These are phyloP conservation scores for Drosophila ercepeae DNA, from an alignment of 1,140 invertebrate genomes.

Conservation along the genomic window DNA sequence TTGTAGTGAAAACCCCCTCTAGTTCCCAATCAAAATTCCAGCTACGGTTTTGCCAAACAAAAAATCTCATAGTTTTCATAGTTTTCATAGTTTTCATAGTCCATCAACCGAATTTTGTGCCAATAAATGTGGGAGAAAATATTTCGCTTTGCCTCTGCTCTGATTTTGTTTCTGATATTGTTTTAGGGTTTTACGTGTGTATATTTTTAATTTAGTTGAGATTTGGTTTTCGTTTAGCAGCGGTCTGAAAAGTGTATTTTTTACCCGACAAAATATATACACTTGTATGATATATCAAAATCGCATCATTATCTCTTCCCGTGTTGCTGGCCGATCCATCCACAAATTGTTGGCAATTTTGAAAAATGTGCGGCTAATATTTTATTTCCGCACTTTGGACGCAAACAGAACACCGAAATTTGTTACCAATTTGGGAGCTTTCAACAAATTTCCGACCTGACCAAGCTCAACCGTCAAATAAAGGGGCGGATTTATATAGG, in stretches of 20 bases:
- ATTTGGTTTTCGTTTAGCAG: neutral
- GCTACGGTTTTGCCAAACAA: neutral
- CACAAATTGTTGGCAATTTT: slow-evolving; percentile 63
- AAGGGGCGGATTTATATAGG: neutral
- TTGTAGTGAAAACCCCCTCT: too few relatives aligned
- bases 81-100: too few relatives aligned
- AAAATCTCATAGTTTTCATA: slow-evolving; percentile 16
- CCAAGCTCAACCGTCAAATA: slow-evolving; percentile 18
- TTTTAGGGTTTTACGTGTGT: slow-evolving; percentile 14
- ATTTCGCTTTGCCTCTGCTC: slow-evolving; percentile 36
- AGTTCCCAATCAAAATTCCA: too few relatives aligned
- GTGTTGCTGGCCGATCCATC: slow-evolving; percentile 1
- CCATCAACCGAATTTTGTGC: too few relatives aligned
- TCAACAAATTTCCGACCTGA: slow-evolving; percentile 60
- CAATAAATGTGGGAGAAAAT: slow-evolving; percentile 32
- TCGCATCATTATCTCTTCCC: slow-evolving; percentile 19
- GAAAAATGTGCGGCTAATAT: slow-evolving; percentile 69
- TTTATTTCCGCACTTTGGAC: slow-evolving; percentile 74
- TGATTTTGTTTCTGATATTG: slow-evolving; percentile 42
- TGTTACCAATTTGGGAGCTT: slow-evolving; percentile 74
- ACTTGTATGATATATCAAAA: slow-evolving; percentile 21
- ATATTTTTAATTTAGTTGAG: slow-evolving; percentile 49
- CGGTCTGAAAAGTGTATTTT: neutral
- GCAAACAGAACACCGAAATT: slow-evolving; percentile 49
- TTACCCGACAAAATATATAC: neutral